A percentile compares a stretch with the other conserved stretches of the same genome.
Conservation (phyloP, 92 coral and sea anemone species). For the Parazoanthus atlanticus region DNA sequence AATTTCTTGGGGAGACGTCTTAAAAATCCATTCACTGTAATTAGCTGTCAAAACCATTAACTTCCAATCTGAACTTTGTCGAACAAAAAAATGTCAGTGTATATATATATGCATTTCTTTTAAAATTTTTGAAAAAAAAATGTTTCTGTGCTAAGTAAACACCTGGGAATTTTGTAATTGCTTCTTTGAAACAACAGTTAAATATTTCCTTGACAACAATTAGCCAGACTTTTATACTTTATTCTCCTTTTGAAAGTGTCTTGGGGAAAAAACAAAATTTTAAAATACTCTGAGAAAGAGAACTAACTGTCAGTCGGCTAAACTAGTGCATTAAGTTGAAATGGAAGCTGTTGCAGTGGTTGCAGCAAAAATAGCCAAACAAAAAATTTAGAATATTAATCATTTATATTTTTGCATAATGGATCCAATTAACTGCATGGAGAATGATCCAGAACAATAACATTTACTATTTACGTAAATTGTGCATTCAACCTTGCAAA, state of each 20-base stretch:
- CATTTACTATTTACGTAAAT: not conserved
- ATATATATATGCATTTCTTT: not conserved
- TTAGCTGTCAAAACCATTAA: not conserved
- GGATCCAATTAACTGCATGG: not conserved
- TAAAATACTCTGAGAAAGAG: not conserved
- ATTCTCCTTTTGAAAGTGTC: not conserved
- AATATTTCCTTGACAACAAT: not conserved
- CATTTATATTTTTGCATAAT: not conserved
- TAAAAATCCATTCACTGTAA: not conserved
- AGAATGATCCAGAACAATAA: conserved; percentile 25
- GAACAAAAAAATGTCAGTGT: not conserved
- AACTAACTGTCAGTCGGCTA: not conserved
- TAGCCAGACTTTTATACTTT: not conserved
- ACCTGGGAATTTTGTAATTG: not conserved
- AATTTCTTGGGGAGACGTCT: no score
- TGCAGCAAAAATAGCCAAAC: not conserved
- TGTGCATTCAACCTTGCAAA: conserved; percentile 14
- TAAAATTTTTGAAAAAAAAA: not conserved
- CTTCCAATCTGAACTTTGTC: not conserved
- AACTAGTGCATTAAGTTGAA: not conserved
- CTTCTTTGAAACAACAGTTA: not conserved
- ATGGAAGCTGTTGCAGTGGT: not conserved
- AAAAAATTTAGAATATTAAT: conserved; percentile 9
- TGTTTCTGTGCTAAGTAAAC: not conserved
- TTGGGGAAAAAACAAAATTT: not conserved